phyloP scores from a whole-genome alignment of 92 coral and sea anemone genomes.

The Umimayanthus chanpuru region DNA sequence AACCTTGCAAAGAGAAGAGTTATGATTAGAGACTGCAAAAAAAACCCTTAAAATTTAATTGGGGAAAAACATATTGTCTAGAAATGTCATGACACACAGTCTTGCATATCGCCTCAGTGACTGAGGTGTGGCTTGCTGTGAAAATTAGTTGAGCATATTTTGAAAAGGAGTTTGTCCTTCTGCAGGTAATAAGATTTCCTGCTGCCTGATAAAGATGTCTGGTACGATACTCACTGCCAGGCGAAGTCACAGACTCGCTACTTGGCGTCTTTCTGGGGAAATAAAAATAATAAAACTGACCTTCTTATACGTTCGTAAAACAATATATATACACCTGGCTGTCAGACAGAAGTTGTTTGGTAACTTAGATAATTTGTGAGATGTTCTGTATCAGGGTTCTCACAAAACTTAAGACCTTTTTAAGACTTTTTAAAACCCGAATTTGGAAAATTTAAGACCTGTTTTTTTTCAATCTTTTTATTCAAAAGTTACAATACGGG shows the following conservation, averaged over 20 bases:
- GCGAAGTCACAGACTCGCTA: slow-evolving; percentile 21
- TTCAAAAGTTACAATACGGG: no score
- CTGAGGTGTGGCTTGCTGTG: not conserved
- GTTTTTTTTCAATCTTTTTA: no score
- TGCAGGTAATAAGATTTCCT: no score
- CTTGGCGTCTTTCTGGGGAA: slow-evolving; percentile 11
- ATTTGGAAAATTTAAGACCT: no score
- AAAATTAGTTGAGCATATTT: no score
- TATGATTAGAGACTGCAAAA: not conserved
- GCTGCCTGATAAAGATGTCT: not conserved
- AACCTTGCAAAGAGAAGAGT: not conserved
- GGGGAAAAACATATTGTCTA: slow-evolving; percentile 51
- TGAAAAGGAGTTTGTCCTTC: not conserved
- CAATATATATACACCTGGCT: no score
- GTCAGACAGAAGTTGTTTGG: no score
- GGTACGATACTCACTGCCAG: slow-evolving; percentile 24
- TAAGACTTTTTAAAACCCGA: no score
- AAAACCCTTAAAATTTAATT: not conserved
- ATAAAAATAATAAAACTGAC: not conserved
- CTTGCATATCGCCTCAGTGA: no score
- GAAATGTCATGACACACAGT: slow-evolving; percentile 42
- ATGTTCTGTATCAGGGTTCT: no score
- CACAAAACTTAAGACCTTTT: no score
- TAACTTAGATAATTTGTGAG: no score
- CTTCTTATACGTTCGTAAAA: not conserved